A percentile compares a stretch with the other conserved stretches of the same genome.
Conservation (phyloP, 2,113 vertebrate species). For the Suncus etruscus region DNA sequence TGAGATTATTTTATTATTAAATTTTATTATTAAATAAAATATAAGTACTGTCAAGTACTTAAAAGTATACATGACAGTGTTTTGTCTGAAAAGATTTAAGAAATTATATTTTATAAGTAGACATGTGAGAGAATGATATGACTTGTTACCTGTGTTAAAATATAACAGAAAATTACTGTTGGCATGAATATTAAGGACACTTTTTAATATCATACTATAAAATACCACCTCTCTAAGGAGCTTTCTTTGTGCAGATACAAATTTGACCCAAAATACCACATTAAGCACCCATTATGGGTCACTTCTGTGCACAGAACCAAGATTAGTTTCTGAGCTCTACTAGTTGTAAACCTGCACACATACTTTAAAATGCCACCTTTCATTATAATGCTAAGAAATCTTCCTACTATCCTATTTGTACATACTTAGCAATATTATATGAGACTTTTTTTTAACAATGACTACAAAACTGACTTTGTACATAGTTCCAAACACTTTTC, state of each 20-base stretch:
- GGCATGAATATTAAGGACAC: background rate
- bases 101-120: background rate
- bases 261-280: too few species aligned
- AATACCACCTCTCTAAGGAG: too few species aligned
- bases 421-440: background rate
- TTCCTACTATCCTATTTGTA: background rate
- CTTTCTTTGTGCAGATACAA: too few species aligned
- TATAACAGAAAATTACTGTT: background rate
- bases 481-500: background rate
- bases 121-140: too few species aligned
- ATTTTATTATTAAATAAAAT: too few species aligned
- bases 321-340: too few species aligned
- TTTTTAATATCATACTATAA: background rate
- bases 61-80: background rate
- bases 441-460: too few species aligned
- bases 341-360: too few species aligned
- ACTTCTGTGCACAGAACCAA: too few species aligned
- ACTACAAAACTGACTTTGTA: background rate
- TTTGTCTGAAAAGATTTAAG: background rate
- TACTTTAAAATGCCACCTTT: background rate
- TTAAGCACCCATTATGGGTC: too few species aligned
- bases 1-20: fast-evolving
- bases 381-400: background rate
- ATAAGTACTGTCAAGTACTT: background rate
- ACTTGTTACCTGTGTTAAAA: too few species aligned